A percentile compares a stretch with the other conserved stretches of the same genome.
Conservation (phyloP, 2,113 vertebrate species). For the Eira barbara region DNA sequence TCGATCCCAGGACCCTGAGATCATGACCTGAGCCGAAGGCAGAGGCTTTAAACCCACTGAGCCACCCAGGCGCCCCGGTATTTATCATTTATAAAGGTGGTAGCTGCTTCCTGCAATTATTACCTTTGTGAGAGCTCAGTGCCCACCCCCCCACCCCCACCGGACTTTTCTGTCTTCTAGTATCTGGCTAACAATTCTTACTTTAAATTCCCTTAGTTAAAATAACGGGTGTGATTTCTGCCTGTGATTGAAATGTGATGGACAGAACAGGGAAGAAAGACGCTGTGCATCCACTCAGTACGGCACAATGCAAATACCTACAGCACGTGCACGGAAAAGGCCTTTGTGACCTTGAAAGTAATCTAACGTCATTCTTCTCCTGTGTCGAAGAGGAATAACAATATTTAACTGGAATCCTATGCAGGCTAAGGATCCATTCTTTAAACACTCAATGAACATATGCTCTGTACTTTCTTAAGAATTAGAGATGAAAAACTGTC, state of each 20-base stretch:
- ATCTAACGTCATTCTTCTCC: background rate
- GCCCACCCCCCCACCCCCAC: too few species aligned
- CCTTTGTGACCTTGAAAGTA: background rate
- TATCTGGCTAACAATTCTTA: background rate
- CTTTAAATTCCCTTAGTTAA: background rate
- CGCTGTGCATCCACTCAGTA: too few species aligned
- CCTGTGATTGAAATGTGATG: background rate
- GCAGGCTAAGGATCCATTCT: background rate
- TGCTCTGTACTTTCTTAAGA: background rate
- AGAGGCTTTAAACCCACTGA: too few species aligned
- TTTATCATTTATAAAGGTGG: background rate
- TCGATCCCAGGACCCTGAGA: too few species aligned
- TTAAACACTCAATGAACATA: background rate
- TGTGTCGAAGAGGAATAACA: background rate
- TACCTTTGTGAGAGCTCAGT: background rate
- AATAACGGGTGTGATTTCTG: background rate
- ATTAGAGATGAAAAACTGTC: conserved; percentile 6
- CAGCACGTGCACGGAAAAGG: background rate
- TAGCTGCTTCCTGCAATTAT: background rate
- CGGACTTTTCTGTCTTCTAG: background rate
- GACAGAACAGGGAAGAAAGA: background rate
- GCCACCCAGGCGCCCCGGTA: background rate
- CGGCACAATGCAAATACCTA: background rate
- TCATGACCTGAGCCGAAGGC: too few species aligned
- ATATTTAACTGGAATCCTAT: background rate